Evolutionary conservation across 2,888 invertebrate genomes (phyloP).

Genomic region (Brenthis daphne): DNA sequence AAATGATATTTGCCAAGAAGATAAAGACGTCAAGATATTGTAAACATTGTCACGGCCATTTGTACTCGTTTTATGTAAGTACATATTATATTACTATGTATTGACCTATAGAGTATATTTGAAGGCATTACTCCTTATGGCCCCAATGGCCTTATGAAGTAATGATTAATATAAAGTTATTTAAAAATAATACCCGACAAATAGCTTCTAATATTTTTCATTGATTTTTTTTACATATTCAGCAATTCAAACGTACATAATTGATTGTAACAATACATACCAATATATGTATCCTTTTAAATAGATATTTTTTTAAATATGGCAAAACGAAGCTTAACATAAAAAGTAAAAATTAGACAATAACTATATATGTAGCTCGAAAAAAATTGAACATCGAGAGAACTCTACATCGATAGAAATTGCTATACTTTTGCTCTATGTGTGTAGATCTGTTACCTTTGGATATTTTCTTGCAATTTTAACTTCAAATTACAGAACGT

Average conservation of each 20-base stretch:
- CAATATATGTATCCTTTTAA: no score
- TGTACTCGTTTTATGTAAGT: conserved; percentile 23
- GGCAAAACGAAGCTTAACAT: no score
- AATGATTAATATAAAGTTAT: neutral
- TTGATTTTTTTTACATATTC: no score
- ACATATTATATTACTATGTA: conserved; percentile 6
- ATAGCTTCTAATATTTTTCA: no score
- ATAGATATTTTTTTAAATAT: no score
- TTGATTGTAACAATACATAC: no score
- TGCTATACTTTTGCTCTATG: no score
- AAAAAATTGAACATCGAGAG: no score
- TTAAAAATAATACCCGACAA: neutral
- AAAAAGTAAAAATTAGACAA: no score
- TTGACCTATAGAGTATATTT: conserved; percentile 21
- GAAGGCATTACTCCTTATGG: neutral
- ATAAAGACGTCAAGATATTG: conserved; percentile 34
- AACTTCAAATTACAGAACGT: conserved; percentile 12
- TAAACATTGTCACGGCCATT: conserved; percentile 44
- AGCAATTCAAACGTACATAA: no score
- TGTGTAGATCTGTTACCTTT: neutral
- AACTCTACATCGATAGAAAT: no score
- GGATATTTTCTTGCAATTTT: conserved; percentile 1
- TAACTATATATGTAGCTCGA: no score
- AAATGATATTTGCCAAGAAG: conserved; percentile 33
- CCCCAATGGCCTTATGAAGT: neutral